Percentiles rank a stretch among this genome's conserved stretches.
phyloP scores from a whole-genome alignment of 1,140 invertebrate genomes.

The Drosophila jambulina region DNA sequence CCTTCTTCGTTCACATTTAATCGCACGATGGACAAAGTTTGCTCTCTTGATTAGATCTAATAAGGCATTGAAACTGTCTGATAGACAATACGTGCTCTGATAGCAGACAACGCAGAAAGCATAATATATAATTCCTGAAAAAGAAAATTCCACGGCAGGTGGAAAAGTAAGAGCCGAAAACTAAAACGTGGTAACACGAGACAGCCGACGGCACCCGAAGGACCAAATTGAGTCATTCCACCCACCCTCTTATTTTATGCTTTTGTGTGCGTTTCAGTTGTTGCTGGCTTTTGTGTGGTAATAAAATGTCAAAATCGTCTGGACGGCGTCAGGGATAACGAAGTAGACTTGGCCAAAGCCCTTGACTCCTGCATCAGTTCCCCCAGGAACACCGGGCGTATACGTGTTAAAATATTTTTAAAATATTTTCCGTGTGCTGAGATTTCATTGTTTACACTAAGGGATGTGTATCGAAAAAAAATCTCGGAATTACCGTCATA shows the following conservation, averaged over 20 bases:
- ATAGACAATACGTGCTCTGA: constrained; percentile 12
- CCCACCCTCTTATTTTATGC: neutral
- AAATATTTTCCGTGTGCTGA: neutral
- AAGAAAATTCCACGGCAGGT: neutral
- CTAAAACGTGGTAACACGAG: constrained; percentile 1
- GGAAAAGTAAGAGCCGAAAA: neutral
- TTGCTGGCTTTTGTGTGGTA: constrained; percentile 13
- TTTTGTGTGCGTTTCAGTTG: constrained; percentile 11
- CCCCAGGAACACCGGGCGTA: neutral
- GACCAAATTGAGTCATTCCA: constrained; percentile 16
- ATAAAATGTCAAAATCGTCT: constrained; percentile 20
- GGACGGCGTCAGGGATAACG: constrained; percentile 15
- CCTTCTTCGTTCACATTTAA: constrained; percentile 1
- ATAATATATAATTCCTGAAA: constrained; percentile 4
- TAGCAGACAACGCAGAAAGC: neutral
- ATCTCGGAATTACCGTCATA: too few species aligned
- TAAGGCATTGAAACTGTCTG: constrained; percentile 21
- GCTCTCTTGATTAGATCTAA: constrained; percentile 17
- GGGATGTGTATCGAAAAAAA: neutral
- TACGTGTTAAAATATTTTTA: constrained; percentile 1
- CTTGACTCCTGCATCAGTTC: neutral
- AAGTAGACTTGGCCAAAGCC: constrained; percentile 11
- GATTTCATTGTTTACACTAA: neutral
- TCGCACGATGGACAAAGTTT: constrained; percentile 11
- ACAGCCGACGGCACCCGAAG: constrained; percentile 5